A percentile compares a stretch with the other conserved stretches of the same genome.
Evolutionary conservation across 1,140 invertebrate species (phyloP).

Genomic region (Ctenoplectra terminalis): DNA sequence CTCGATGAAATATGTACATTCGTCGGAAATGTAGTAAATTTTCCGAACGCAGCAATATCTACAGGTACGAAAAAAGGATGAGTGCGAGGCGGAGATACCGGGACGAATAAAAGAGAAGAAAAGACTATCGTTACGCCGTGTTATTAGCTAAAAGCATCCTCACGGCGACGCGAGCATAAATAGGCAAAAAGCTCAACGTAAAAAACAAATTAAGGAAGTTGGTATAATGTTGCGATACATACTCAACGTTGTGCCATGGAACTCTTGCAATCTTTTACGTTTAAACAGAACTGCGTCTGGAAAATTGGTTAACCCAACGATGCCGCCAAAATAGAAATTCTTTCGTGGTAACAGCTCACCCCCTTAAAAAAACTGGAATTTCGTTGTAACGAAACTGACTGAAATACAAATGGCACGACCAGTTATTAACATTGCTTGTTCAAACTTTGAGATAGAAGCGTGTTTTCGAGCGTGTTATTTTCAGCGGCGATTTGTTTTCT

Average conservation of each 20-base stretch:
- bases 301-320: slow-evolving; percentile 28
- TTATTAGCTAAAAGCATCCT: slow-evolving; percentile 40
- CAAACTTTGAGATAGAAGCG: neutral
- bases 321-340: neutral
- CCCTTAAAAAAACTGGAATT: neutral
- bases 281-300: neutral
- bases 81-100: neutral
- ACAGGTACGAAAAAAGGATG: neutral
- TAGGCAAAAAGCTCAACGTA: neutral
- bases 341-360: neutral
- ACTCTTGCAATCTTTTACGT: slow-evolving; percentile 10
- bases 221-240: neutral
- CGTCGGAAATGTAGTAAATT: neutral
- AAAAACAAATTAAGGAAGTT: slow-evolving; percentile 33
- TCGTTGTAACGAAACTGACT: slow-evolving; percentile 21
- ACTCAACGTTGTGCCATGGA: neutral
- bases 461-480: neutral
- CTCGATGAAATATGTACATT: neutral
- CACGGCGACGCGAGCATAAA: slow-evolving; percentile 4
- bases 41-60: too few relatives aligned
- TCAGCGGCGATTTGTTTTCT: neutral
- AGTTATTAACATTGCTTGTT: neutral
- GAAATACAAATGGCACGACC: slow-evolving; percentile 20
- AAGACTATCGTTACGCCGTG: neutral
- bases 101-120: neutral